phyloP scores from a whole-genome alignment of 2,888 invertebrate genomes.

The Ceramica pisi region DNA sequence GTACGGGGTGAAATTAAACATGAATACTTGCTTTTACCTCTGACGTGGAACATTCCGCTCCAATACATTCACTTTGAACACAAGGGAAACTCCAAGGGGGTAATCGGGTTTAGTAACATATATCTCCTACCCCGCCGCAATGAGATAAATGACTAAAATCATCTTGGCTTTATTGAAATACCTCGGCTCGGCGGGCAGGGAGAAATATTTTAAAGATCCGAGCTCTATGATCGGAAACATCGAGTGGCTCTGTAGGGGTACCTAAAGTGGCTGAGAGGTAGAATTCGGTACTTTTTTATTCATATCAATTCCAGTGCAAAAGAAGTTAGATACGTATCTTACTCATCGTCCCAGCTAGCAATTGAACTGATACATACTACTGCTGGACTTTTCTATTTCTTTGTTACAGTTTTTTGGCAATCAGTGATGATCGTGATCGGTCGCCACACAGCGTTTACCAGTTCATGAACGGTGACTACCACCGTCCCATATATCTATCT shows the following conservation, averaged over 20 bases:
- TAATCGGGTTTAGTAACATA: conserved; percentile 83
- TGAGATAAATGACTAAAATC: conserved; percentile 79
- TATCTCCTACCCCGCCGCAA: conserved; percentile 76
- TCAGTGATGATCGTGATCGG: not conserved
- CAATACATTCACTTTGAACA: conserved; percentile 88
- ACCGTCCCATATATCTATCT: not conserved
- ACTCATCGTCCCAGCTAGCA: no score
- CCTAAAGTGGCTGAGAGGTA: not conserved
- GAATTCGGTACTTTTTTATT: not conserved
- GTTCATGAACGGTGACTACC: not conserved
- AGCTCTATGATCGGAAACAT: conserved; percentile 40
- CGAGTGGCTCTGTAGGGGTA: conserved; percentile 10
- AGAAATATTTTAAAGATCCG: conserved; percentile 50
- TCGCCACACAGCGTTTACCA: not conserved
- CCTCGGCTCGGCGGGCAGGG: conserved; percentile 55
- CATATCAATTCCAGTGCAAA: not conserved
- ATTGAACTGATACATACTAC: no score
- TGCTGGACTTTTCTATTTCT: no score
- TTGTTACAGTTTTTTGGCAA: not conserved
- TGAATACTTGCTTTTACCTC: conserved; percentile 90
- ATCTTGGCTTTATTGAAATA: conserved; percentile 74
- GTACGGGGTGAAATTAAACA: conserved; percentile 88
- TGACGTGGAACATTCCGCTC: conserved; percentile 89
- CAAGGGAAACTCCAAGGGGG: conserved; percentile 82
- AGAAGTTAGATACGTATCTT: no score